Evolutionary conservation across 2,113 vertebrate genomes (phyloP), one percentile per base, ranked within the genome.

Genomic region (Serilophus lunatus): DNA sequence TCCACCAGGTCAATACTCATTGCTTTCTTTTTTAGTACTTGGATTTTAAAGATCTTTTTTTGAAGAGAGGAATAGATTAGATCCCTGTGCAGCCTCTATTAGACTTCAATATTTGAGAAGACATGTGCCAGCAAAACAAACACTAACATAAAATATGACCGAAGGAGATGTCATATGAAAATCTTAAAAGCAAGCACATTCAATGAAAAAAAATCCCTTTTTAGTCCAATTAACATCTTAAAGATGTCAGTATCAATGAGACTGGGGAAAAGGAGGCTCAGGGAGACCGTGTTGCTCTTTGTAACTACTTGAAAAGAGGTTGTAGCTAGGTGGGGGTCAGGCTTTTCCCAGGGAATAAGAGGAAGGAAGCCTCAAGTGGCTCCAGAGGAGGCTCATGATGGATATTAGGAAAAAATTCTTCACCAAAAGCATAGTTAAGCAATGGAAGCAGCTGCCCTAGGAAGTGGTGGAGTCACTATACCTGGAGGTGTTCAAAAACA

Each of bases 1-100:
- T 36, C 40, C n/a, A 45, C 25, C 40, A 71, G 17, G 4, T 13
- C 29, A 59, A 28, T 17, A 60, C 3, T 25, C 0, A 0, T 15
- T 0, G 0, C 12, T 53, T 31, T 59, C 42, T 12, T 69, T 74
- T 71, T n/a, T 24, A 17, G 12, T 22, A 5, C 26, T 51, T 66
- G 33, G 20, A 54, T 49, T 63, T 45, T 15, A 45, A 90, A 84
- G 33, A 33, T n/a, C 8, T 47, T 54, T 53, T 16, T 35, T 69
- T 22, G 74, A 59, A 54, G 25, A 61, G 25, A n/a, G 8, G 81
- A 81, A 38, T 19, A 81, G 36, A n/a, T 8, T 2, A 2, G 4
- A 6, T 57, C 9, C 54, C 57, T 50, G 8, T 26, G 28, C 44
- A 42, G 2, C 16, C 45, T 26, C 68, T 38, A 7, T 28, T 33